Conservation (phyloP, 2,797 vertebrate genomes). For the Coccyzus lansbergi region DNA sequence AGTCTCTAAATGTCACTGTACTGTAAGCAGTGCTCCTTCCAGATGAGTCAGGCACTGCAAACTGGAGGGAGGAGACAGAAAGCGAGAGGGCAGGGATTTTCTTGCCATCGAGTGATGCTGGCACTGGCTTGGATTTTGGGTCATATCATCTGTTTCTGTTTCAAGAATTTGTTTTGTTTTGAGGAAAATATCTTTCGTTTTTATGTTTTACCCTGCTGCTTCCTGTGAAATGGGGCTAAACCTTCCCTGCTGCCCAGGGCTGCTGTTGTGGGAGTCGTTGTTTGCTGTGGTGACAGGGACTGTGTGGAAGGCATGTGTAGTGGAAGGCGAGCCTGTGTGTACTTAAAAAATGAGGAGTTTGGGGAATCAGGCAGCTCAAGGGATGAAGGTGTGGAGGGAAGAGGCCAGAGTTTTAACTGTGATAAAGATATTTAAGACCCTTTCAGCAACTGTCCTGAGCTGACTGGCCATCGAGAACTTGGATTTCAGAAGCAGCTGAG, state of each 20-base stretch:
- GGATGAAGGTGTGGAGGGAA: neutral
- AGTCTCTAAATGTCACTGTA: neutral
- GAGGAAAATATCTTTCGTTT: neutral
- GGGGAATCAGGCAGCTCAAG: neutral
- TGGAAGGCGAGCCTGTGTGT: neutral
- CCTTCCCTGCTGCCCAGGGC: neutral
- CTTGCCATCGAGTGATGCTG: neutral
- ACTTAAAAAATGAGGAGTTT: neutral
- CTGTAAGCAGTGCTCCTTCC: neutral
- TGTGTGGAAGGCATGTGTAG: neutral
- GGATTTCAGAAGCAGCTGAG: neutral
- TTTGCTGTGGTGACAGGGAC: neutral
- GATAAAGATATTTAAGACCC: neutral
- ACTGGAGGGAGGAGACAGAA: neutral
- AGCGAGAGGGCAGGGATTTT: neutral
- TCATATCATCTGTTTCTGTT: neutral
- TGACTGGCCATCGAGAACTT: fast-evolving
- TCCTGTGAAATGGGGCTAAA: neutral
- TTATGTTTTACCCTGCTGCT: too few relatives aligned
- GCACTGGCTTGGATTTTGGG: neutral
- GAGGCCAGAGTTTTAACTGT: neutral
- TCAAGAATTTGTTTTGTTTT: neutral
- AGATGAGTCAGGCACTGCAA: neutral
- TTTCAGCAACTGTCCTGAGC: neutral
- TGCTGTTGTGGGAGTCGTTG: fast-evolving